Base-by-base conservation (phyloP, 2,888 invertebrate genomes). In the Artemia sp. region DNA sequence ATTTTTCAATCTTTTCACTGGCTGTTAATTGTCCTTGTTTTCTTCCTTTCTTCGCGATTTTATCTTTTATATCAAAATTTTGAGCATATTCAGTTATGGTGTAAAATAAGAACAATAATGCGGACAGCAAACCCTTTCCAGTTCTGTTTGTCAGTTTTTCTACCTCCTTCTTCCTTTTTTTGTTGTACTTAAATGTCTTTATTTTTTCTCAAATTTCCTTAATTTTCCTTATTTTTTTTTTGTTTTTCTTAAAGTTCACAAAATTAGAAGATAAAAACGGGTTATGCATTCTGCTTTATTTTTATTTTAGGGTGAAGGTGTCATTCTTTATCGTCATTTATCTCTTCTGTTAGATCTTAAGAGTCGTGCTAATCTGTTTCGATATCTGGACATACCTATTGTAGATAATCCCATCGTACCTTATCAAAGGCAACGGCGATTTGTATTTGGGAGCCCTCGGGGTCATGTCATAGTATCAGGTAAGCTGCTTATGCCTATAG, bases 321-420 rank as follows among this genome's bases (percentile, higher is more conserved):
- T 80, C 8, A 76, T 78, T 69, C 80, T 83, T 71, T 78, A 79
- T 73, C 79, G 79, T 71, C 83, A 83, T 74, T 82, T 82, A 1
- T 81, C 83, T 0, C 76, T 80, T 71, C 76, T 83, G 70, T 75
- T 83, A 51, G 83, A 83, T 74, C 75, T 83, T 74, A 80, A 82
- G 73, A 81, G 78, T 73, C 76, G 80, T 71, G 80, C 82, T n/a
- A 76, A 79, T 67, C 76, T 79, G 12, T 77, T 82, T 9, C 79
- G 80, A 51, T 82, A 81, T 74, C 75, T 82, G 69, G 80, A 82
- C 72, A 80, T 83, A 67, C 79, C 79, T 14, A 79, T 83, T 1
- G 81, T 82, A 67, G 82, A 83, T 75, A 75, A 79, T 72, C 79
- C 82, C 64, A 76, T 80, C 24, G 79, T 81, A 66, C 82, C 83